Base-by-base conservation (phyloP, 2,113 vertebrate species). In the Hoplias malabaricus region DNA sequence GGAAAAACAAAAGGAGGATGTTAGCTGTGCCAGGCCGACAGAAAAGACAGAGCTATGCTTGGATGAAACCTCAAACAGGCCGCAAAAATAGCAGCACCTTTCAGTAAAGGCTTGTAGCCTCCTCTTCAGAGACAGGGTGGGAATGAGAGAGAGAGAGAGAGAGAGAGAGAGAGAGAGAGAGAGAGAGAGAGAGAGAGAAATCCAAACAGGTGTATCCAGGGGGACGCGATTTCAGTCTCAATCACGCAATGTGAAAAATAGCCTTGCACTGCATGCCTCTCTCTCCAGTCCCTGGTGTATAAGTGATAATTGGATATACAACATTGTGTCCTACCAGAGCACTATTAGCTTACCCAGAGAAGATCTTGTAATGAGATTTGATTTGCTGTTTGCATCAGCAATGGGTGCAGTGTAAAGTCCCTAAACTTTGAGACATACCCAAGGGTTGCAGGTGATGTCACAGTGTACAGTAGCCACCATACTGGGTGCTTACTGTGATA, bases 1-100 rank as follows among this genome's bases (percentile, higher is more conserved):
- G 19, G 31, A 27, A 61, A 73, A 61, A 40, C 14, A 59, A 42
- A 61, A 33, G 38, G 56, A 73, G 70, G 54, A 46, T 10, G 59
- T 61, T 53, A 61, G 36, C 36, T 21, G 16, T 42, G 38, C 16
- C 29, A 36, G 53, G 11, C 43, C 6, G 48, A 3, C 48, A 21
- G 48, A 59, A 59, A 72, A 31, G 1, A 23, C 34, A 16, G 25
- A 16, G 34, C 7, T 16, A 38, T 19, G 25, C 33, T 38, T 42
- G 56, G 36, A 42, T 21, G 19, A 61, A 29, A 38, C 36, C 42
- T 43, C 25, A 33, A 21, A 59, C 16, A 31, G 36, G 21, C 23
- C 10, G 1, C 56, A 56, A 61, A 56, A 61, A 61, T 43, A 57
- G 38, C 53, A 29, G 36, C 25, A 42, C 27, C 59, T 73, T 40